Conservation (phyloP, 1,140 invertebrate genomes). For the Hyles euphorbiae region DNA sequence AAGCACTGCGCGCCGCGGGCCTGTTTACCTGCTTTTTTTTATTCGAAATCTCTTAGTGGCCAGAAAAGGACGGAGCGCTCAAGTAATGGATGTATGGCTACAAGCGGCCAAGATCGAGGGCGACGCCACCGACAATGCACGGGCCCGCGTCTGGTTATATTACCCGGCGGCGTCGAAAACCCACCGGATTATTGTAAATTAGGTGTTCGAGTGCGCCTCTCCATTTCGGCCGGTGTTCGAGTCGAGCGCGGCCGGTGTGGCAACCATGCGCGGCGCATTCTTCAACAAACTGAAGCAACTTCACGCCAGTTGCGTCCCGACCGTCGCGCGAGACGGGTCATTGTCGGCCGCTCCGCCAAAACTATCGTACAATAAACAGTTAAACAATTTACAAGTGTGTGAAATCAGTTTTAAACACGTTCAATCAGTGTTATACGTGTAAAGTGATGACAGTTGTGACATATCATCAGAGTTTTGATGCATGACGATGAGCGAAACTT, state of each 20-base stretch:
- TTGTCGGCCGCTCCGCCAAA: conserved; percentile 36
- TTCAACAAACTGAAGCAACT: conserved; percentile 63
- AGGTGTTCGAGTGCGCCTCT: conserved; percentile 30
- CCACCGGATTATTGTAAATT: conserved; percentile 31
- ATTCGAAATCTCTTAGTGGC: conserved; percentile 30
- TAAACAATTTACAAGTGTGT: conserved; percentile 55
- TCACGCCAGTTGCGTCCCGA: conserved; percentile 64
- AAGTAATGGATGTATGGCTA: conserved; percentile 50
- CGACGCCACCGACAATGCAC: conserved; percentile 68
- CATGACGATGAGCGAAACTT: conserved; percentile 64
- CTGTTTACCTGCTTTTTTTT: conserved; percentile 64
- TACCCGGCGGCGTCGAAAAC: conserved; percentile 36
- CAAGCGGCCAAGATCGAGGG: conserved; percentile 59
- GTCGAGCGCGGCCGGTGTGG: conserved; percentile 54
- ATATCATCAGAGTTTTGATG: conserved; percentile 17
- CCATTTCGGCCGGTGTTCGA: conserved; percentile 39
- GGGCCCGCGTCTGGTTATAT: conserved; percentile 65
- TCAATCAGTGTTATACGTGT: too few species aligned
- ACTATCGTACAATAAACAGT: conserved; percentile 61
- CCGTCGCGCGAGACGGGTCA: conserved; percentile 39
- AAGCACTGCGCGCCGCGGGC: conserved; percentile 29
- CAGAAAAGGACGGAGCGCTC: conserved; percentile 48
- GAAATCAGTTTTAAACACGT: conserved; percentile 24
- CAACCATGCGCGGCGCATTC: conserved; percentile 71
- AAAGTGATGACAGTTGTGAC: too few species aligned